These are phyloP conservation scores for Panthera tigris DNA, from an alignment of 2,113 vertebrate species.

Conservation along the genomic window DNA sequence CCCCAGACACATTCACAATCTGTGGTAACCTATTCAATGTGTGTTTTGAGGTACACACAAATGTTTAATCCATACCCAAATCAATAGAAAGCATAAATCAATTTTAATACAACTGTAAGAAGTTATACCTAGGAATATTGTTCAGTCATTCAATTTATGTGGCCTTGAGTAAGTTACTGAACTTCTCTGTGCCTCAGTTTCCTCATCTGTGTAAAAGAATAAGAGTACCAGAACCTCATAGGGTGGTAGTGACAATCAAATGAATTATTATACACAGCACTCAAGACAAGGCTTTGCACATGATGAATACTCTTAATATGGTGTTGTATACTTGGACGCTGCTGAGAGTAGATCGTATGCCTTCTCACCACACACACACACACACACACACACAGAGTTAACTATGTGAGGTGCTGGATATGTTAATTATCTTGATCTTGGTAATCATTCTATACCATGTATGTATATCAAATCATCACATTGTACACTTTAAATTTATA, in stretches of 20 bases:
- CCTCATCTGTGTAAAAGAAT: neutral
- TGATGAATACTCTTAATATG: neutral
- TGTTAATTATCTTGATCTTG: neutral
- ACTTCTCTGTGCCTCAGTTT: neutral
- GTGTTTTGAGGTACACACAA: neutral
- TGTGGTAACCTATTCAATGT: neutral
- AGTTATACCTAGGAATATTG: neutral
- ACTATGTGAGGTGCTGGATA: neutral
- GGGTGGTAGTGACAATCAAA: neutral
- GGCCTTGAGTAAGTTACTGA: neutral
- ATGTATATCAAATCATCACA: neutral
- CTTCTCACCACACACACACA: neutral
- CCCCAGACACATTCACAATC: neutral
- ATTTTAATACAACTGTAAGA: constrained; percentile 13
- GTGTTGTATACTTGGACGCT: neutral
- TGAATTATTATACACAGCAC: neutral
- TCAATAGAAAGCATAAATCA: neutral
- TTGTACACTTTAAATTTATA: neutral
- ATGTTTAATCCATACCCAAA: neutral
- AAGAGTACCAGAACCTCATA: neutral
- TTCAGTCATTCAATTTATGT: neutral
- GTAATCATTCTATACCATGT: neutral
- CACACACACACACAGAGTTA: neutral
- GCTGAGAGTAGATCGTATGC: neutral
- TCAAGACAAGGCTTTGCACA: neutral